A percentile compares a stretch with the other conserved stretches of the same genome.
phyloP scores from a whole-genome alignment of 2,888 invertebrate genomes.

The Prosopocoilus inquinatus region DNA sequence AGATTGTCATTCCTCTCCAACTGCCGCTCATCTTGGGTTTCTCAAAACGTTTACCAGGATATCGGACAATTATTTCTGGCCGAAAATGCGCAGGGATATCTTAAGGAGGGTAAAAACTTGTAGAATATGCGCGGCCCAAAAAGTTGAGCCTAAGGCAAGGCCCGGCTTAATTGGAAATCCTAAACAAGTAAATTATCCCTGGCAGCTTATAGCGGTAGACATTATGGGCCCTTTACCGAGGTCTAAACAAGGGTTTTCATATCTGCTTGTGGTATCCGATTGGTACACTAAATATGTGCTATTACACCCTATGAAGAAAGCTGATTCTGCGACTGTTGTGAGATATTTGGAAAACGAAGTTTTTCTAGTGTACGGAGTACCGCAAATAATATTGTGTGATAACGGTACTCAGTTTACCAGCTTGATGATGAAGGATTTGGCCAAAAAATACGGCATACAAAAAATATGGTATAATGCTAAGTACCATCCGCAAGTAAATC shows the following conservation, averaged over 20 bases:
- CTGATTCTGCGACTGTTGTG: neutral
- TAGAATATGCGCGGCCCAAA: neutral
- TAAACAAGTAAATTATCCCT: neutral
- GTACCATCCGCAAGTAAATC: conserved; percentile 16
- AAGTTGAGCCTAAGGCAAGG: neutral
- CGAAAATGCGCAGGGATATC: conserved; percentile 12
- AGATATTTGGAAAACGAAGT: conserved; percentile 1
- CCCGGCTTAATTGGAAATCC: conserved; percentile 3
- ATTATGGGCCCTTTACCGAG: neutral
- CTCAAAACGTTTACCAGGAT: too few species aligned
- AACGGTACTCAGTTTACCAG: neutral
- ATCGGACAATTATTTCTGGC: too few species aligned
- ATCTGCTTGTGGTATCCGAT: neutral
- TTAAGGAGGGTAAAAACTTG: neutral
- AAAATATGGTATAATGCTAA: conserved; percentile 3
- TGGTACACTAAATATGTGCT: neutral
- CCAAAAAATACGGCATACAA: neutral
- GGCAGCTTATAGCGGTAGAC: neutral
- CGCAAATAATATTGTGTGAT: neutral
- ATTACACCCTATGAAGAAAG: neutral
- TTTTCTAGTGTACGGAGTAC: neutral
- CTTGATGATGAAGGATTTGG: neutral
- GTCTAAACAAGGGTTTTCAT: neutral
- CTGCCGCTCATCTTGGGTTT: conserved; percentile 23
- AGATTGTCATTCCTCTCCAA: conserved; percentile 22